Percentiles rank a stretch among this genome's conserved stretches.
These are phyloP conservation scores for Agraylea sexmaculata DNA, from an alignment of 1,140 invertebrate species.

Conservation along the genomic window DNA sequence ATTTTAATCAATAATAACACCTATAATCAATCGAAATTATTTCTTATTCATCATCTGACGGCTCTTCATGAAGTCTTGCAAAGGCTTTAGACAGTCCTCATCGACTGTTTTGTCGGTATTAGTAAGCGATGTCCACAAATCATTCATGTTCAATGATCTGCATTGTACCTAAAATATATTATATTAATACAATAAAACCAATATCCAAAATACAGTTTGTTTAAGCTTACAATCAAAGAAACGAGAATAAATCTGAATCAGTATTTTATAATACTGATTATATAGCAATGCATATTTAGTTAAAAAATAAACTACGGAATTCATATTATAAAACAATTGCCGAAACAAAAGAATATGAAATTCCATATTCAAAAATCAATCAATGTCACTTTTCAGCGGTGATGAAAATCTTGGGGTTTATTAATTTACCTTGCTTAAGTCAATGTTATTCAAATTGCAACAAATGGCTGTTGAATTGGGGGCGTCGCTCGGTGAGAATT, in stretches of 20 bases:
- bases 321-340: neutral
- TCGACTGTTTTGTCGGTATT: conserved; percentile 13
- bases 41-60: too few relatives aligned
- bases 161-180: conserved; percentile 13
- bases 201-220: too few relatives aligned
- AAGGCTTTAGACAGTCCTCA: conserved; percentile 6
- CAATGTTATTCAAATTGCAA: neutral
- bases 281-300: neutral
- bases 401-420: neutral
- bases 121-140: conserved; percentile 15
- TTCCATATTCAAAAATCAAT: neutral
- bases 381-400: neutral
- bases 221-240: neutral
- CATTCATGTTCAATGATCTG: conserved; percentile 11
- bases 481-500: too few relatives aligned
- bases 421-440: neutral
- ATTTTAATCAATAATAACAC: too few relatives aligned
- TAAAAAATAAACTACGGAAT: conserved; percentile 1
- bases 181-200: neutral
- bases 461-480: conserved; percentile 3
- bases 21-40: too few relatives aligned
- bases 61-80: conserved; percentile 8
- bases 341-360: neutral
- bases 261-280: neutral
- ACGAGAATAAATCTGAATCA: neutral